Evolutionary conservation across 2,797 vertebrate species (phyloP).

Genomic region (Ceryle rudis): DNA sequence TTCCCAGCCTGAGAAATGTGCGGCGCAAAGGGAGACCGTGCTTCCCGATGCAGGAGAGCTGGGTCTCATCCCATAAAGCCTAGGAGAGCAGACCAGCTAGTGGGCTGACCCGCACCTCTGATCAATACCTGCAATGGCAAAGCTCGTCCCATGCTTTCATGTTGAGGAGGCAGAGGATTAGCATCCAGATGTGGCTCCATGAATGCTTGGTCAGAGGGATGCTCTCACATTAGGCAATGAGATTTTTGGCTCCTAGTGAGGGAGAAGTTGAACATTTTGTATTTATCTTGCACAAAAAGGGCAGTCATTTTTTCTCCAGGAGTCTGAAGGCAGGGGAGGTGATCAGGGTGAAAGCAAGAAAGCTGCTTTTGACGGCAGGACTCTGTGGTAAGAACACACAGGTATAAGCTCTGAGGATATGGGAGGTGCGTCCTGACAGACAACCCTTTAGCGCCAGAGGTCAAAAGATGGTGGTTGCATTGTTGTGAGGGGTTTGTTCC

Average conservation of each 20-base stretch:
- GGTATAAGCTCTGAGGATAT: background rate
- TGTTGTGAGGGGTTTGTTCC: background rate
- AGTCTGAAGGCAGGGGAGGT: background rate
- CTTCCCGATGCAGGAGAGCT: background rate
- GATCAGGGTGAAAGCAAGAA: background rate
- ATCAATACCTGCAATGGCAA: background rate
- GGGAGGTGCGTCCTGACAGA: background rate
- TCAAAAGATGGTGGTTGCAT: background rate
- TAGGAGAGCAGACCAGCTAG: background rate
- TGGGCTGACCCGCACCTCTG: background rate
- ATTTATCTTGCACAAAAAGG: background rate
- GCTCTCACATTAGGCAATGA: background rate
- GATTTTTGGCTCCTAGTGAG: background rate
- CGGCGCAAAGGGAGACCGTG: background rate
- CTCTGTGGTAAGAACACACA: background rate
- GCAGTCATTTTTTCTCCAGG: background rate
- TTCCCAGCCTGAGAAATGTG: background rate
- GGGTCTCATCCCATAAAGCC: background rate
- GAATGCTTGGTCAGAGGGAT: background rate
- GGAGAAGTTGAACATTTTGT: rapidly evolving
- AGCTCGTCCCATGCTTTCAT: rapidly evolving
- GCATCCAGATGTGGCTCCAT: background rate
- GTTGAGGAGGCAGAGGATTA: background rate
- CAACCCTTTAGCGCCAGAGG: background rate
- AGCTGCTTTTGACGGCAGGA: background rate